Conservation (phyloP, 1,140 invertebrate species). For the Lordiphosa clarofinis region DNA sequence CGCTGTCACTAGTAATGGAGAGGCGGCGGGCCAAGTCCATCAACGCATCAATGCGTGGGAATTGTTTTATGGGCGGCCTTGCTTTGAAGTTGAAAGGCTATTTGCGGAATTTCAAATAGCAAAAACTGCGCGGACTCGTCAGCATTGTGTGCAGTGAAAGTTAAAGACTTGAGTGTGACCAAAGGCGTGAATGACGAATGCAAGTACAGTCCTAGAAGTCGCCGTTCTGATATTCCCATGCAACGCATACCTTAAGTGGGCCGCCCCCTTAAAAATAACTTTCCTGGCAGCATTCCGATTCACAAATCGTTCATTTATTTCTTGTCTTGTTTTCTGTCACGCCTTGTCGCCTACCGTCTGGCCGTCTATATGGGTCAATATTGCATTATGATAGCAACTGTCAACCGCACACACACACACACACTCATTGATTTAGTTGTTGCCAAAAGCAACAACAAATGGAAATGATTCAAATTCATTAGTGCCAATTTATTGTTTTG, state of each 20-base stretch:
- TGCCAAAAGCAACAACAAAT: slow-evolving; percentile 51
- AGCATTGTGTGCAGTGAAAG: no score
- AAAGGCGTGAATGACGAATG: no score
- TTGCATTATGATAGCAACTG: slow-evolving; percentile 13
- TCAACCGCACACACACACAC: slow-evolving; percentile 8
- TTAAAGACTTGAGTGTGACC: no score
- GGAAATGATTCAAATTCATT: slow-evolving; percentile 76
- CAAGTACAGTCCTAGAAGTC: no score
- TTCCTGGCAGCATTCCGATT: not conserved
- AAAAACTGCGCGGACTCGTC: slow-evolving; percentile 3
- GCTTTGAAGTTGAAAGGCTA: slow-evolving; percentile 50
- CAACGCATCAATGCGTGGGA: slow-evolving; percentile 55
- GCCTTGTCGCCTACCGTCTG: slow-evolving; percentile 11
- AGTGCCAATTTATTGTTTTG: slow-evolving; percentile 69
- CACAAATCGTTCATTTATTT: slow-evolving; percentile 10
- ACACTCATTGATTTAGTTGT: slow-evolving; percentile 61
- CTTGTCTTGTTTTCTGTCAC: slow-evolving; percentile 15
- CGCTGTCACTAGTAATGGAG: slow-evolving; percentile 5
- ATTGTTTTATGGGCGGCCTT: slow-evolving; percentile 37
- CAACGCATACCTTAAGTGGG: no score
- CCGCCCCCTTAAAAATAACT: no score
- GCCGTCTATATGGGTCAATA: slow-evolving; percentile 24
- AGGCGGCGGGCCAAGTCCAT: slow-evolving; percentile 28
- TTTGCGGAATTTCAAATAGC: slow-evolving; percentile 45
- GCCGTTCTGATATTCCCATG: no score